Conservation (phyloP, 2,888 invertebrate genomes). For the Trachelus stipa region DNA sequence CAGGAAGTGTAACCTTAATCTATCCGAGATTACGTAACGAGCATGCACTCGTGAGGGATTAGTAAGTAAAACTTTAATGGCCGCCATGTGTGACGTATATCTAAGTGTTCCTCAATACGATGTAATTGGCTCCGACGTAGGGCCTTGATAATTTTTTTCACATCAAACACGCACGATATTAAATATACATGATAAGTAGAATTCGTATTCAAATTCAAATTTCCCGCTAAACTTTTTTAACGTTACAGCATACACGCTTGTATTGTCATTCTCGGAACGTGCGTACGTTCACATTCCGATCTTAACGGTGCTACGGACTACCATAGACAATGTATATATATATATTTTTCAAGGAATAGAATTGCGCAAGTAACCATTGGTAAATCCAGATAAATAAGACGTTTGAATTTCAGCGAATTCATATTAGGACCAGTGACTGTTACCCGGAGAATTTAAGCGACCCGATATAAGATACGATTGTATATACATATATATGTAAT, state of each 20-base stretch:
- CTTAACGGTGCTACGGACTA: not conserved
- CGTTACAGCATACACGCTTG: not conserved
- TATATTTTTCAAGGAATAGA: not conserved
- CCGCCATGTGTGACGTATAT: not conserved
- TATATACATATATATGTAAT: not conserved
- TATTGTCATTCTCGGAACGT: not conserved
- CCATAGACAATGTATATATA: not conserved
- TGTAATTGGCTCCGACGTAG: not conserved
- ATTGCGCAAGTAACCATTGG: not conserved
- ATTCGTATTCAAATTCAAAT: not conserved
- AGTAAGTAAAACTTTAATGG: not conserved
- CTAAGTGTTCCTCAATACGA: not conserved
- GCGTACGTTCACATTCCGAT: not conserved
- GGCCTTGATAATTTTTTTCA: not conserved
- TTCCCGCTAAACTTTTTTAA: not conserved
- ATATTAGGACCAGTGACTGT: not conserved
- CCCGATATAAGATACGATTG: not conserved
- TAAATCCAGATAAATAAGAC: not conserved
- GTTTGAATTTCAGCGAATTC: not conserved
- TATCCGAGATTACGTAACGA: not conserved
- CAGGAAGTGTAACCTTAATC: not conserved
- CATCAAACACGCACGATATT: not conserved
- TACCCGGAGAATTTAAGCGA: not conserved
- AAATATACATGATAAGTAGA: not conserved
- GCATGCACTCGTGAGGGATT: not conserved